A percentile compares a stretch with the other conserved stretches of the same genome.
Evolutionary conservation across 1,140 invertebrate genomes (phyloP).

Genomic region (Babylonia areolata): DNA sequence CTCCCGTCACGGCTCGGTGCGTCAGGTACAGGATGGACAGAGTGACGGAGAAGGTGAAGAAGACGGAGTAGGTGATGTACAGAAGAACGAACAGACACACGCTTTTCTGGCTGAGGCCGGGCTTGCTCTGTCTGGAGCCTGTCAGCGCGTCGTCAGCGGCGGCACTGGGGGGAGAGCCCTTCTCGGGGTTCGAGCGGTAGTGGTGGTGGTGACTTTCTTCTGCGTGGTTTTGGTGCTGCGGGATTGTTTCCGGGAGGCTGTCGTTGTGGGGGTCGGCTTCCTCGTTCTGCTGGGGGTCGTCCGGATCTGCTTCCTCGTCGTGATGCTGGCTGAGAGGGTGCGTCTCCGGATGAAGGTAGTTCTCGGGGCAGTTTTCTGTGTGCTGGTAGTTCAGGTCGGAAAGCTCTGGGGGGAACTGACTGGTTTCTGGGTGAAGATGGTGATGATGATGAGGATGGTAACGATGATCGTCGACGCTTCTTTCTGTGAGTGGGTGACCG

Average conservation of each 20-base stretch:
- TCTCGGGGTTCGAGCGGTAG: background rate
- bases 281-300: background rate
- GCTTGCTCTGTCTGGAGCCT: background rate
- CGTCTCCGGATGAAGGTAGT: background rate
- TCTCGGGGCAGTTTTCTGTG: background rate
- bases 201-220: conserved; percentile 40
- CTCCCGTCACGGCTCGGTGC: conserved; percentile 43
- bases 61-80: conserved; percentile 62
- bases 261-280: background rate
- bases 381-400: background rate
- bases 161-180: background rate
- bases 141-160: background rate
- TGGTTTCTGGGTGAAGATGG: too few species aligned
- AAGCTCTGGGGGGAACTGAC: too few species aligned
- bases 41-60: conserved; percentile 64
- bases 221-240: conserved; percentile 16
- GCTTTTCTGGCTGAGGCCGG: conserved; percentile 45
- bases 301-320: background rate
- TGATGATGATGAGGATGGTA: too few species aligned
- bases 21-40: conserved; percentile 60
- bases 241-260: conserved; percentile 30
- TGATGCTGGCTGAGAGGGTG: background rate
- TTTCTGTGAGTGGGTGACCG: background rate
- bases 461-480: background rate
- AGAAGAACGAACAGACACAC: conserved; percentile 53